Conservation (phyloP, 2,888 invertebrate genomes). For the Epistrophe grossulariae region DNA sequence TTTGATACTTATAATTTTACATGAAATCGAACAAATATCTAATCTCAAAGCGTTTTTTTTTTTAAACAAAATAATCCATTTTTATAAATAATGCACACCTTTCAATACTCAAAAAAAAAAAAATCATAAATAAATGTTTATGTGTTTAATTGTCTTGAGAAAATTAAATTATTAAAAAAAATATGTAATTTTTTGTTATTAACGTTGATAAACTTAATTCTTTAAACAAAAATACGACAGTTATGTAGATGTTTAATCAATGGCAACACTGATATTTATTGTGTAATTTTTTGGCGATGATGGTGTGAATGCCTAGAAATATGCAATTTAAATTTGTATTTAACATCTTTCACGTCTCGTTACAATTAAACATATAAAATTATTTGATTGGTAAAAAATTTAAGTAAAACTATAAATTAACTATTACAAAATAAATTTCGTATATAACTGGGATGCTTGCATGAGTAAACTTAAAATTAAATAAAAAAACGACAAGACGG, state of each 20-base stretch:
- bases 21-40: constrained; percentile 64
- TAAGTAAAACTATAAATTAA: constrained; percentile 72
- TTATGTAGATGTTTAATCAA: neutral
- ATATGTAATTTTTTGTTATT: constrained; percentile 4
- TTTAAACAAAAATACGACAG: neutral
- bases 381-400: constrained; percentile 38
- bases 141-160: constrained; percentile 75
- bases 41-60: constrained; percentile 62
- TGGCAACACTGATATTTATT: neutral
- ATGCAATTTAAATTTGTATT: constrained; percentile 21
- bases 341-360: neutral
- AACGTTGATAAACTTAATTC: neutral
- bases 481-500: neutral
- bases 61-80: constrained; percentile 76
- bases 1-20: constrained; percentile 59
- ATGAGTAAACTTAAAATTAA: constrained; percentile 60
- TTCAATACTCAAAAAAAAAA: constrained; percentile 57
- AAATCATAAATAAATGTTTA: constrained; percentile 66
- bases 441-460: constrained; percentile 72
- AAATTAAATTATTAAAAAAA: constrained; percentile 10
- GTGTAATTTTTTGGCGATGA: neutral
- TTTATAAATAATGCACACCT: constrained; percentile 68
- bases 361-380: constrained; percentile 70
- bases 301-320: neutral
- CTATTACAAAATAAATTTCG: constrained; percentile 26